These are phyloP conservation scores for Cheilosia variabilis DNA, from an alignment of 2,888 invertebrate genomes.

Conservation along the genomic window DNA sequence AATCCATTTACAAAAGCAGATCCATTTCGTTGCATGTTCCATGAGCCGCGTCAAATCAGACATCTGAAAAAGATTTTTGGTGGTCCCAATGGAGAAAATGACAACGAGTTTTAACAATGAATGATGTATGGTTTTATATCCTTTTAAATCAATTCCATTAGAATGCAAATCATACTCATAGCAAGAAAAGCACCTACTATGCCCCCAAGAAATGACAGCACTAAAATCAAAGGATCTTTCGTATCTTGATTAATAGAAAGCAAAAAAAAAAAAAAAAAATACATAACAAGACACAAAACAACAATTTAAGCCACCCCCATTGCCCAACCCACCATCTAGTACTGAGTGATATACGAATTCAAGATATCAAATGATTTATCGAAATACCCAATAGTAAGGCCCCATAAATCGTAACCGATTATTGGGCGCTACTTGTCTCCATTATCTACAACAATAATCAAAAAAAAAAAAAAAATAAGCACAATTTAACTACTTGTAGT, in stretches of 20 bases:
- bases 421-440: slow-evolving; percentile 50
- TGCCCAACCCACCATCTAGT: slow-evolving; percentile 45
- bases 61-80: too few species aligned
- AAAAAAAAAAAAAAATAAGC: slow-evolving; percentile 32
- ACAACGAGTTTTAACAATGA: too few species aligned
- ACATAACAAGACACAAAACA: too few species aligned
- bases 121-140: too few species aligned
- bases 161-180: background rate
- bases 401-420: slow-evolving; percentile 32
- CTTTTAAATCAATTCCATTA: too few species aligned
- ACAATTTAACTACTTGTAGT: slow-evolving; percentile 51
- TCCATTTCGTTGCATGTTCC: too few species aligned
- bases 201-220: background rate
- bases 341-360: slow-evolving; percentile 38
- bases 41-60: too few species aligned
- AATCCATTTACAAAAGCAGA: too few species aligned
- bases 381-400: slow-evolving; percentile 54
- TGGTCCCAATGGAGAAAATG: too few species aligned
- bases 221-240: slow-evolving; percentile 27
- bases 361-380: slow-evolving; percentile 64
- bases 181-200: background rate
- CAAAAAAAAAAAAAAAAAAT: background rate
- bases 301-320: slow-evolving; percentile 42
- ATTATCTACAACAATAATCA: slow-evolving; percentile 55
- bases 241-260: slow-evolving; percentile 9